Base-by-base conservation (phyloP, 2,113 vertebrate genomes). In the Neogale vison region DNA sequence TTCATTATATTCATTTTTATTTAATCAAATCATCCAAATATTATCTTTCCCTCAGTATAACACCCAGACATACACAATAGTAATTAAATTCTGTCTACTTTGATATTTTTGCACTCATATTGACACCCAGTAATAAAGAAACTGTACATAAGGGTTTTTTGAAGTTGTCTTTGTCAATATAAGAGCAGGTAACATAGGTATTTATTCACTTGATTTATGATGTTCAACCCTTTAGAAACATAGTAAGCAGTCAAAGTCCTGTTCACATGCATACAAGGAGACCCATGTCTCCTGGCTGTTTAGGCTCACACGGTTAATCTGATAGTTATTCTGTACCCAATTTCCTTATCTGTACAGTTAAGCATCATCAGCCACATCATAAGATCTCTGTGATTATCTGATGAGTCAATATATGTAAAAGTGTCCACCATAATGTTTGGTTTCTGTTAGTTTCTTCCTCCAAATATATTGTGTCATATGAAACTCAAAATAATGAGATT, bases 181-280 rank as follows among this genome's bases (percentile, higher is more conserved):
- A 31, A 1, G 0, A 65, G 2, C 8, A 36, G 2, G 55, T 59
- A 13, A 21, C 3, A 10, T 57, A 34, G 23, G 2, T 42, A 10
- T 80, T 67, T 47, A n/a, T 88, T 90, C 57, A 1, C 14, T 85
- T 80, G 2, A 29, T 72, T 50, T 65, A 31, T 65, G 31, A 57
- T 21, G 1, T 42, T 65, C 17, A 77, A 47, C 21, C 18, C 1
- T 91, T 71, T 74, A 42, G 31, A 72, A 11, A 12, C 24, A 50
- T 21, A 12, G 4, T 79, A 57, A 88, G 4, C 79, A 1, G 20
- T 21, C 1, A 18, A 89, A 57, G 10, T 0, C 1, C 1, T 71
- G 50, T 36, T 81, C 50, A 57, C 6, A 18, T 23, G 29, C 72
- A 72, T 59, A 11, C 23, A 39, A 8, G 65, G 47, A 93, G 39